Evolutionary conservation across 2,113 vertebrate species (phyloP), one percentile per base, ranked within the genome.

Genomic region (Sprattus sprattus): DNA sequence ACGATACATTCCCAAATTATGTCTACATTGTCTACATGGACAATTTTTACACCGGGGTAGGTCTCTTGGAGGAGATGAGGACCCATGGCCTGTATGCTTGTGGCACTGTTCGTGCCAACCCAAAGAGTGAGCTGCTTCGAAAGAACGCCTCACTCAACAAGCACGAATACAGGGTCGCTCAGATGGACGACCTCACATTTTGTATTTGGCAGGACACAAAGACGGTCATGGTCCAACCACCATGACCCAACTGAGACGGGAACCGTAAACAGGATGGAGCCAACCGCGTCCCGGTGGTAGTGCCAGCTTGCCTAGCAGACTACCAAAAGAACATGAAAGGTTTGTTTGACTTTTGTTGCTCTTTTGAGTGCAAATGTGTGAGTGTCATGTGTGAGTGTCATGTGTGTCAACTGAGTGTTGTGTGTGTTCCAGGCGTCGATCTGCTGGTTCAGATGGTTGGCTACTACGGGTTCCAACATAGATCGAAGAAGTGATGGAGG

Each of bases 401-500:
- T 52, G 50, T 52, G 50, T 52, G 50, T 52, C 50, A 52, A 52
- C 22, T 60, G 50, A 52, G 50, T 52, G 50, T 52, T 8, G 46
- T 46, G 50, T 52, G 50, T 52, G 50, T 52, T 52, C 50, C 50
- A 52, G 45, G 81, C 16, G 81, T 47, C 7, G 5, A 82, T 47
- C 45, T 49, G 81, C 81, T 82, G 15, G 81, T 49, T 45, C 81
- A 82, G 6, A 47, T 82, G 81, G 81, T 50, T 8, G 46, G 81
- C 6, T 82, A 82, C 7, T 82, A 82, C 7, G 45, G 49, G 7
- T 82, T 82, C 81, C 45, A 82, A 9, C 46, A 82, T 49, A 20
- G 81, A 20, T 82, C 81, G 2, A 46, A 82, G 81, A 82, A 82
- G 15, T 82, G 81, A 47, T 82, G 81, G 81, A 82, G 81, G 81